Evolutionary conservation across 2,797 vertebrate species (phyloP), one percentile per base, ranked within the genome.

Genomic region (Gastrophryne carolinensis): DNA sequence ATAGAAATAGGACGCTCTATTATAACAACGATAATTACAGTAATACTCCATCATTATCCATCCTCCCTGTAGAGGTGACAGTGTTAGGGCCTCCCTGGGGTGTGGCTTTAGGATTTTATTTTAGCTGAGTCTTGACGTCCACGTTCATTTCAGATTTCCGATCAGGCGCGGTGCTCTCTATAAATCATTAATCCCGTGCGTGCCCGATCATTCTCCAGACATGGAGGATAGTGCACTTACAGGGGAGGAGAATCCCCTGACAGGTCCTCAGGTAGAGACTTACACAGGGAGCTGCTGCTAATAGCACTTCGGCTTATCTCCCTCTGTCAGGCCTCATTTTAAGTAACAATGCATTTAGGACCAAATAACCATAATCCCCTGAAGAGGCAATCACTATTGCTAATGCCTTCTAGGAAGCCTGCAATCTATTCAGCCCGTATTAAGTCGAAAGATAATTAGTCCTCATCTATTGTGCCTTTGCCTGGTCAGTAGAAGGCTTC

Each of bases 271-370:
- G 44, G 47, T 66, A 35, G 63, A 64, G 41, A 30, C 44, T 65
- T 34, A 13, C 12, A 32, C 44, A 15, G 29, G 27, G 19, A 26
- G 10, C 49, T 5, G 30, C 7, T 21, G 17, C 21, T 37, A 37
- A 68, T 37, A 68, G 54, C 49, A 53, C 65, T 39, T 54, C 39
- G 37, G 21, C 58, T 64, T 68, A 53, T 68, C 65, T 68, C 21
- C 65, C 32, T 26, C 24, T 47, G 61, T 64, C 65, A 68, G 47
- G 39, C 65, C 65, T 68, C 49, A 34, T 54, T 68, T 24, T 68
- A 54, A 68, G 50, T 56, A 47, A 64, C 39, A 47, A 30, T 47
- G 39, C 61, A 50, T 66, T 52, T 52, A 66, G 19, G 44, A 47
- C 61, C 39, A 29, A 64, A 47, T 47, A 47, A 47, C 39, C n/a